These are phyloP conservation scores for Trichonephila clavipes DNA, from an alignment of 1,140 invertebrate genomes.

Conservation along the genomic window DNA sequence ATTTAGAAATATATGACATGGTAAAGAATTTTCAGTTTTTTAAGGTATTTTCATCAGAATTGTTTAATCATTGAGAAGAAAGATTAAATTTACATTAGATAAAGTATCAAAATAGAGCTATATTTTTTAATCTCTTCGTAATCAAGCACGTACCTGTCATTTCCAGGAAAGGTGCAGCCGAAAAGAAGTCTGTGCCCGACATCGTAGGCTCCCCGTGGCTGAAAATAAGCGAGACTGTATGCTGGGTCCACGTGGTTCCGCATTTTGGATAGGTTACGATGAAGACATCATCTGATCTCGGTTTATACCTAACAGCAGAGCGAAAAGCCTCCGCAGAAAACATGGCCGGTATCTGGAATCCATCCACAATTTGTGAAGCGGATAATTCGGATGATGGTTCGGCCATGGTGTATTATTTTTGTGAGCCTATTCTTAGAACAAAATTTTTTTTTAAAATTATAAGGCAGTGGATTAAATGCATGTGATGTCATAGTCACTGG, in stretches of 20 bases:
- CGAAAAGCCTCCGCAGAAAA: slow-evolving; percentile 11
- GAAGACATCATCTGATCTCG: slow-evolving; percentile 79
- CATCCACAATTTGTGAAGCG: not conserved
- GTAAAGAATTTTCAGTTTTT: no score
- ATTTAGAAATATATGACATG: no score
- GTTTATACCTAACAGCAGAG: slow-evolving; percentile 65
- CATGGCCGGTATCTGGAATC: not conserved
- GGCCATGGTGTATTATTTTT: not conserved
- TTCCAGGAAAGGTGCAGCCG: slow-evolving; percentile 24
- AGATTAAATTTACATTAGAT: no score
- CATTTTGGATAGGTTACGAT: slow-evolving; percentile 80
- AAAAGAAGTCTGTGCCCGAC: not conserved
- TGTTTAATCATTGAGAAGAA: no score
- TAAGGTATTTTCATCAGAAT: no score
- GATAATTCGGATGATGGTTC: not conserved
- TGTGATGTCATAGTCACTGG: no score
- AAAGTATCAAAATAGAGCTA: no score
- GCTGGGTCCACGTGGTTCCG: slow-evolving; percentile 72
- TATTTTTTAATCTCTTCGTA: no score
- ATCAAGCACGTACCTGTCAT: not conserved
- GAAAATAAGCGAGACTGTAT: slow-evolving; percentile 37
- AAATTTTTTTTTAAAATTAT: no score
- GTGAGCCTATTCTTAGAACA: not conserved
- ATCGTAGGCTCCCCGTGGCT: not conserved
- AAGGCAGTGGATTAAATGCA: no score